Evolutionary conservation across 2,113 vertebrate species (phyloP).

Genomic region (Sebastes fasciatus): DNA sequence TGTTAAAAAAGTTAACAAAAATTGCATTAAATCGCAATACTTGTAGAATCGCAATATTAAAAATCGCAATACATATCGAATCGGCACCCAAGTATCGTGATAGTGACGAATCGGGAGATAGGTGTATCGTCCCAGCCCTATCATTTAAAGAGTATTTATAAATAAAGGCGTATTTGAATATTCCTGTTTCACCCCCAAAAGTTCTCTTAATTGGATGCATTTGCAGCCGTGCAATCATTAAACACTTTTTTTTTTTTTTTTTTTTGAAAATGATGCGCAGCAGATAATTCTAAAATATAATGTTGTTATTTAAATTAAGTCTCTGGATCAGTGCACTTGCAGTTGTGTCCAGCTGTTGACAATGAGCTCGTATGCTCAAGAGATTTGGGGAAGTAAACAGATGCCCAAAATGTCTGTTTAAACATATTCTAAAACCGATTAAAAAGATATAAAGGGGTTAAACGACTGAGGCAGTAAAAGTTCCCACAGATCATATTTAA

Average conservation of each 20-base stretch:
- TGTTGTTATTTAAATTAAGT: constrained; percentile 41
- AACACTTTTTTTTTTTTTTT: not conserved
- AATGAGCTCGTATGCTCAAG: constrained; percentile 64
- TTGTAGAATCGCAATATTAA: no score
- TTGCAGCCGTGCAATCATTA: not conserved
- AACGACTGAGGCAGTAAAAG: constrained; percentile 55
- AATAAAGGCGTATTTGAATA: not conserved
- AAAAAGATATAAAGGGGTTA: constrained; percentile 73
- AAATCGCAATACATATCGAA: no score
- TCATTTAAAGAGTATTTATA: not conserved
- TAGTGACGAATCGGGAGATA: no score
- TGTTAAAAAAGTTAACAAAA: no score
- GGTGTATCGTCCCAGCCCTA: no score
- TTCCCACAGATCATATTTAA: constrained; percentile 71
- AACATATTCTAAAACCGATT: constrained; percentile 74
- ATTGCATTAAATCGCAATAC: no score
- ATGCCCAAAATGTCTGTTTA: constrained; percentile 69
- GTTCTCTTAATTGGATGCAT: not conserved
- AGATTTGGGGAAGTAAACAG: constrained; percentile 70
- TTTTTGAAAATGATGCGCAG: constrained; percentile 4
- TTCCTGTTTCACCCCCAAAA: not conserved
- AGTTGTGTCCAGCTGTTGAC: constrained; percentile 72
- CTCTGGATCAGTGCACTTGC: constrained; percentile 53
- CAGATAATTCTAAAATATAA: constrained; percentile 38
- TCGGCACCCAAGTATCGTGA: no score